Evolutionary conservation across 1,140 invertebrate species (phyloP).

Genomic region (Cydia strobilella): DNA sequence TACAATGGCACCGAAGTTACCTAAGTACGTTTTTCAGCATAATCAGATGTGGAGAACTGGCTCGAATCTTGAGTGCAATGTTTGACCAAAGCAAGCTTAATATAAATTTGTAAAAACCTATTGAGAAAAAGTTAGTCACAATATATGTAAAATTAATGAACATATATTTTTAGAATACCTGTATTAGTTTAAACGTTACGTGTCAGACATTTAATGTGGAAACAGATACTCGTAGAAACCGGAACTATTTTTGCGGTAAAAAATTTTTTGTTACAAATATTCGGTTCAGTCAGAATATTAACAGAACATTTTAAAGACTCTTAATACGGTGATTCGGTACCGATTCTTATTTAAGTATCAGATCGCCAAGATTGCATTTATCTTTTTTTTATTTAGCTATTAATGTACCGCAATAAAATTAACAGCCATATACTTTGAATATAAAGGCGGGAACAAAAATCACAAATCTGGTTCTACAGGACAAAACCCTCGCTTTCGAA

Average conservation of each 20-base stretch:
- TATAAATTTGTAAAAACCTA: no score
- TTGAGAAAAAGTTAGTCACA: no score
- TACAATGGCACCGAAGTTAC: no score
- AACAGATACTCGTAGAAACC: not conserved
- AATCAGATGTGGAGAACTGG: no score
- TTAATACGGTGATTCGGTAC: not conserved
- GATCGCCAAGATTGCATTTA: not conserved
- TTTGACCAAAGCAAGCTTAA: no score
- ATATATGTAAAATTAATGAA: no score
- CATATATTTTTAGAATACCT: no score
- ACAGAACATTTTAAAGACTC: not conserved
- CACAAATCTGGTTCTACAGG: conserved; percentile 52
- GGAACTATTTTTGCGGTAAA: not conserved
- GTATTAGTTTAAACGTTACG: no score
- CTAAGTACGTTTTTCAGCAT: no score
- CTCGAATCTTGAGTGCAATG: no score
- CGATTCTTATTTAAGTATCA: not conserved
- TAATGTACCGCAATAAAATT: not conserved
- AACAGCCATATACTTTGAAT: not conserved
- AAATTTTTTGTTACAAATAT: not conserved
- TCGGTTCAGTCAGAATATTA: not conserved
- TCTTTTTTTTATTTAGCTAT: not conserved
- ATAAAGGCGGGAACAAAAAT: conserved; percentile 12
- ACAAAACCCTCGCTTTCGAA: conserved; percentile 67
- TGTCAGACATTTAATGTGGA: not conserved